phyloP scores from a whole-genome alignment of 1,140 invertebrate genomes.

The Cataglyphis hispanica region DNA sequence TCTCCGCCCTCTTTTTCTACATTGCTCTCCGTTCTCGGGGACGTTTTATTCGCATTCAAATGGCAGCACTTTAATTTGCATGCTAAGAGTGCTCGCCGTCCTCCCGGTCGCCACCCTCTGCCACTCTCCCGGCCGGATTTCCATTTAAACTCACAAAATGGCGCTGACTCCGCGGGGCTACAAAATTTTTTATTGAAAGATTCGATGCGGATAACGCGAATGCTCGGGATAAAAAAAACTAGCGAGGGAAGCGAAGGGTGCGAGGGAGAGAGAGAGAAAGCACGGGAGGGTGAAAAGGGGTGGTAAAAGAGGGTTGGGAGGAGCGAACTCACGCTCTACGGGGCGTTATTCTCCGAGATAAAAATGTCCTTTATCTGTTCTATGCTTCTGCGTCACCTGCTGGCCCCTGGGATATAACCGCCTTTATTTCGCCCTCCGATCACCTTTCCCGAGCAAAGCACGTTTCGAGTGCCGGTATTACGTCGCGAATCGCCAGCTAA shows the following conservation, averaged over 20 bases:
- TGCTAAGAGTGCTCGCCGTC: conserved; percentile 84
- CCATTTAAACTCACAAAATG: conserved; percentile 87
- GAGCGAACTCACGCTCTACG: conserved; percentile 57
- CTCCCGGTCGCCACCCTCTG: conserved; percentile 74
- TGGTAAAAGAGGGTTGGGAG: conserved; percentile 58
- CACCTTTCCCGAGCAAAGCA: conserved; percentile 35
- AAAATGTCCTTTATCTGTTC: conserved; percentile 85
- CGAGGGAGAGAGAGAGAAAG: conserved; percentile 37
- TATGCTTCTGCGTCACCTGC: conserved; percentile 64
- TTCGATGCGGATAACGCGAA: conserved; percentile 84
- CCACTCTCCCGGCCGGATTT: conserved; percentile 82
- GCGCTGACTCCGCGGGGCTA: conserved; percentile 85
- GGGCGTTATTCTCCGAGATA: conserved; percentile 84
- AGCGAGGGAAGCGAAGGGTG: conserved; percentile 26
- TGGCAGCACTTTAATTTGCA: conserved; percentile 87
- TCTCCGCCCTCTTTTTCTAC: conserved; percentile 51
- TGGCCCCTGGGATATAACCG: conserved; percentile 58
- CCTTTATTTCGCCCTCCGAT: conserved; percentile 69
- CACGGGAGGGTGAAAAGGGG: conserved; percentile 34
- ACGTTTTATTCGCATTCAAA: conserved; percentile 86
- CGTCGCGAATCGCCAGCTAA: conserved; percentile 67
- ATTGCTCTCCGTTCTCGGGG: conserved; percentile 73
- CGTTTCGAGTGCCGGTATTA: conserved; percentile 47
- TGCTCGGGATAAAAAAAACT: conserved; percentile 59
- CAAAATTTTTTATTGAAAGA: conserved; percentile 87